Evolutionary conservation across 1,140 invertebrate genomes (phyloP), one percentile per base, ranked within the genome.

Genomic region (Sipha flava): DNA sequence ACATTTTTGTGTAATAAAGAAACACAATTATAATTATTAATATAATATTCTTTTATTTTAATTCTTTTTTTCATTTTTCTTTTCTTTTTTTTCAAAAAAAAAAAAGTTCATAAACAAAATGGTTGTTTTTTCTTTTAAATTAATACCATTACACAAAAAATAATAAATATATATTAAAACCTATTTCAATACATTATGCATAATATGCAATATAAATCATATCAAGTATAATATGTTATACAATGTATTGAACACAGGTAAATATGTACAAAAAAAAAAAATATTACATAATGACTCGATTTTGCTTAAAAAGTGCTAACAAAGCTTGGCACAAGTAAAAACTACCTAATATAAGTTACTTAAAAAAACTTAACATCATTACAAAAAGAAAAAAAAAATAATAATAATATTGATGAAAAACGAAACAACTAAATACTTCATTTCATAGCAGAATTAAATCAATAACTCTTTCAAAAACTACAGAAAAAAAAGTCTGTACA

Each of bases 221-320:
- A 47, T 47, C 14, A 70, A n/a, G 66, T 26, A 70, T 26, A 47
- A 40, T 40, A 40, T 40, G 37, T 18, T 3, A 29, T 31, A 68
- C 34, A 66, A 66, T 68, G 37, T 70, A 70, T 70, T n/a, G 26
- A 26, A 18, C 18, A 40, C 34, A 43, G 52, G 34, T 31, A 34
- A 21, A 14, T 57, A 75, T 75, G 43, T 59, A 77, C 21, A 77
- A 57, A 57, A 70, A 68, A 43, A 43, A 68, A 47, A 29, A 59
- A 2, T 29, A 70, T 47, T 9, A 66, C 31, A 70, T 43, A 16
- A 70, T 77, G 73, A 77, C 73, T 77, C 52, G 34, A 52, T 57
- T 77, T 70, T 77, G 52, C 73, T 77, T 77, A 77, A 77, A 77
- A 59, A 77, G 73, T 77, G 73, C 73, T 77, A 73, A 77, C 34